Conservation (phyloP, 2,888 invertebrate species). For the Matsumyia berberina region DNA sequence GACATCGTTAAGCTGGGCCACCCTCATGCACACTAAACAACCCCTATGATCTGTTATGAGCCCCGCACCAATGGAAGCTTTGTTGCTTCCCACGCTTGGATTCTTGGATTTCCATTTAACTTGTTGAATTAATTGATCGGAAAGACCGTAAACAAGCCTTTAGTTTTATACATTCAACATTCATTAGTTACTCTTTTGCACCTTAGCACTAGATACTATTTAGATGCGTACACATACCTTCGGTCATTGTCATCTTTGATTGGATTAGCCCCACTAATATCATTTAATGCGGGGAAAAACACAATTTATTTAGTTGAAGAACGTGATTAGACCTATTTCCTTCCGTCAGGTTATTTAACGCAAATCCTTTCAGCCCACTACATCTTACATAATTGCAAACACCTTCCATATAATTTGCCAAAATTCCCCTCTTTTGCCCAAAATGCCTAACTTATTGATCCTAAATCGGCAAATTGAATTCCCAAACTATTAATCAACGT, state of each 20-base stretch:
- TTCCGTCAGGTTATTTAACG: neutral
- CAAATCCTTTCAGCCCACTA: neutral
- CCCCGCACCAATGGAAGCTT: neutral
- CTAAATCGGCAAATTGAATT: constrained; percentile 10
- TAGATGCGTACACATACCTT: neutral
- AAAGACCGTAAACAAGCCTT: constrained; percentile 10
- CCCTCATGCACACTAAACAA: constrained; percentile 23
- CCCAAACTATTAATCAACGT: constrained; percentile 1
- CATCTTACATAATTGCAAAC: neutral
- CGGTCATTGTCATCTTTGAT: constrained; percentile 1
- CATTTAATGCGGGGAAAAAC: neutral
- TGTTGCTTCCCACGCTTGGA: neutral
- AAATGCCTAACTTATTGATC: neutral
- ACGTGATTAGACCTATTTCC: neutral
- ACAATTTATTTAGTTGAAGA: constrained; percentile 25
- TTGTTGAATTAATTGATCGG: constrained; percentile 43
- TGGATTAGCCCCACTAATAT: constrained; percentile 11
- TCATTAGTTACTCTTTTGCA: neutral
- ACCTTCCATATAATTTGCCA: neutral
- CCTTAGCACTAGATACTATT: neutral
- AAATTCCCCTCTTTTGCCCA: neutral
- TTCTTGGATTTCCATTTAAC: constrained; percentile 13
- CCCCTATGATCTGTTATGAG: constrained; percentile 4
- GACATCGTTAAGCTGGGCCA: constrained; percentile 27
- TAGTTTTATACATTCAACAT: constrained; percentile 8